These are phyloP conservation scores for Pyrgus malvae DNA, from an alignment of 2,888 invertebrate species.

Conservation along the genomic window DNA sequence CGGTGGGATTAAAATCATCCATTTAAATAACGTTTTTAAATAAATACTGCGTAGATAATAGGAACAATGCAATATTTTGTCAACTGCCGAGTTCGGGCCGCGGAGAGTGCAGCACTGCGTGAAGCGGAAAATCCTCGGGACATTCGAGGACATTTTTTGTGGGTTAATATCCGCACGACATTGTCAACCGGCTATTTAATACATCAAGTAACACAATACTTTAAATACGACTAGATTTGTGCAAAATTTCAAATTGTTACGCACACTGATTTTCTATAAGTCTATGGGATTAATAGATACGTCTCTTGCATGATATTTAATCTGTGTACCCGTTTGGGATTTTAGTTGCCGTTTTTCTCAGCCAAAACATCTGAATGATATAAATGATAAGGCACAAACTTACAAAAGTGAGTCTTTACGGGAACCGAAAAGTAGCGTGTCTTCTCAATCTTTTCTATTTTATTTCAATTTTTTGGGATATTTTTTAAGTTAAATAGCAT, in stretches of 20 bases:
- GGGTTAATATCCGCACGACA: slow-evolving; percentile 80
- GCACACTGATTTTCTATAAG: slow-evolving; percentile 68
- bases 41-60: slow-evolving; percentile 79
- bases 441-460: too few relatives aligned
- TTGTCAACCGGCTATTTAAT: slow-evolving; percentile 81
- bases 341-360: slow-evolving; percentile 3
- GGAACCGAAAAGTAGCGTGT: too few relatives aligned
- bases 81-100: slow-evolving; percentile 76
- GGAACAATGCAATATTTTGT: slow-evolving; percentile 82
- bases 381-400: too few relatives aligned
- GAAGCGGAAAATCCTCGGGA: slow-evolving; percentile 82
- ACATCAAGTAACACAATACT: slow-evolving; percentile 80
- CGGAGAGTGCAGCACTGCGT: slow-evolving; percentile 77
- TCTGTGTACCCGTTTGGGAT: slow-evolving; percentile 21
- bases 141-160: slow-evolving; percentile 81
- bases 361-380: not conserved
- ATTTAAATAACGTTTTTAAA: slow-evolving; percentile 82
- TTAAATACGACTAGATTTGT: slow-evolving; percentile 80
- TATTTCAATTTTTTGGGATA: too few relatives aligned
- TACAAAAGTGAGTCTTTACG: too few relatives aligned
- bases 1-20: slow-evolving; percentile 79
- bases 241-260: slow-evolving; percentile 79
- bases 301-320: slow-evolving; percentile 35
- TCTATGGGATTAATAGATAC: slow-evolving; percentile 73
- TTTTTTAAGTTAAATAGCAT: too few relatives aligned